phyloP scores from a whole-genome alignment of 1,140 invertebrate species.

The Eumeta japonica region DNA sequence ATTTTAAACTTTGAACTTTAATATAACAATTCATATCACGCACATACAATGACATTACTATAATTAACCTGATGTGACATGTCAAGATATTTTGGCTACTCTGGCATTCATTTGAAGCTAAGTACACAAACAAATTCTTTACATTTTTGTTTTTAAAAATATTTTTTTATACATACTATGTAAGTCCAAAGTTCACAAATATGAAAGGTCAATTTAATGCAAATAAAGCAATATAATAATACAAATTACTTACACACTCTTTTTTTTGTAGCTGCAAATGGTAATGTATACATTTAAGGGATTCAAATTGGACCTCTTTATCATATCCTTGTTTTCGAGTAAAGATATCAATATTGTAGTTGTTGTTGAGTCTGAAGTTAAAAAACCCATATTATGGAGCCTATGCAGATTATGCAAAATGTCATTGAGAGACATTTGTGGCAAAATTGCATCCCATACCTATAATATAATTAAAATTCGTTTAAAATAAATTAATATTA shows the following conservation, averaged over 20 bases:
- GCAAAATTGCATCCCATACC: slow-evolving; percentile 66
- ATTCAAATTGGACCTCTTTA: slow-evolving; percentile 39
- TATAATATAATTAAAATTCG: slow-evolving; percentile 14
- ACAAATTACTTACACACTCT: slow-evolving; percentile 24
- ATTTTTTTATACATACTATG: too few species aligned
- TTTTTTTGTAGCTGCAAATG: slow-evolving; percentile 36
- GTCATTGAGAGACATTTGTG: slow-evolving; percentile 58
- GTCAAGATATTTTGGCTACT: too few species aligned
- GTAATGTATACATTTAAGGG: slow-evolving; percentile 41
- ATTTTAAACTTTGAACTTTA: too few species aligned
- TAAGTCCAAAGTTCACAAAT: too few species aligned
- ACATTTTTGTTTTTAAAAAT: too few species aligned
- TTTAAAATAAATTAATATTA: slow-evolving; percentile 8
- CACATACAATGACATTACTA: too few species aligned
- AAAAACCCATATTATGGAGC: slow-evolving; percentile 63
- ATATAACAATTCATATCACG: too few species aligned
- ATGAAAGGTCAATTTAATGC: too few species aligned
- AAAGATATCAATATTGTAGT: slow-evolving; percentile 32
- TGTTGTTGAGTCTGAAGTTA: slow-evolving; percentile 46
- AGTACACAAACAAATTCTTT: too few species aligned
- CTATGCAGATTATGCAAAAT: slow-evolving; percentile 64
- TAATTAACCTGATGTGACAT: too few species aligned
- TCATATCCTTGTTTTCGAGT: slow-evolving; percentile 29
- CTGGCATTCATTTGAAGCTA: too few species aligned
- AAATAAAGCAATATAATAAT: too few species aligned